Evolutionary conservation across 35 echinoderm and acorn worm species (phyloP).

Genomic region (Hemicentrotus pulcherrimus): DNA sequence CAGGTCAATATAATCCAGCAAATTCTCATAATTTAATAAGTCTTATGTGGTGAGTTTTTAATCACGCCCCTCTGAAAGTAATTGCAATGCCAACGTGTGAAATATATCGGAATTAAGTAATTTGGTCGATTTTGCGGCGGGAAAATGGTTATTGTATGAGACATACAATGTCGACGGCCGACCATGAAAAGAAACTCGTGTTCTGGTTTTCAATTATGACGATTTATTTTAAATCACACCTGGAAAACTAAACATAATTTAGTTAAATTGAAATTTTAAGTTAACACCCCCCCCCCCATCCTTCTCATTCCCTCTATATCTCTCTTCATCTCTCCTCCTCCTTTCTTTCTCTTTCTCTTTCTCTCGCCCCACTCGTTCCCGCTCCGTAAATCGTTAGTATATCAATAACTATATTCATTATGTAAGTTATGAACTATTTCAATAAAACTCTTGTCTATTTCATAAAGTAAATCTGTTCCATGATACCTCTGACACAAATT

Average conservation of each 20-base stretch:
- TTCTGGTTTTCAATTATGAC: background rate
- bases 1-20: too few relatives aligned
- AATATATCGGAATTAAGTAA: background rate
- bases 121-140: background rate
- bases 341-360: too few relatives aligned
- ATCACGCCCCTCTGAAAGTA: background rate
- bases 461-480: background rate
- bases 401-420: too few relatives aligned
- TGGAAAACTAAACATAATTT: background rate
- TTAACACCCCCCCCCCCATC: too few relatives aligned
- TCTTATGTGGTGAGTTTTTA: background rate
- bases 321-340: too few relatives aligned
- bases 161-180: background rate
- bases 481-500: background rate
- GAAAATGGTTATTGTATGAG: background rate
- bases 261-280: background rate
- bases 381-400: too few relatives aligned
- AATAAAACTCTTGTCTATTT: too few relatives aligned
- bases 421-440: too few relatives aligned
- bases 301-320: too few relatives aligned
- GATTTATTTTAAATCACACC: background rate
- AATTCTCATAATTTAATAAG: too few relatives aligned
- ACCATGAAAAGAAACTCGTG: background rate
- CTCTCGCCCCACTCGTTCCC: too few relatives aligned
- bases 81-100: background rate